Evolutionary conservation across 2,113 vertebrate genomes (phyloP).

Genomic region (Nematolebias whitei): DNA sequence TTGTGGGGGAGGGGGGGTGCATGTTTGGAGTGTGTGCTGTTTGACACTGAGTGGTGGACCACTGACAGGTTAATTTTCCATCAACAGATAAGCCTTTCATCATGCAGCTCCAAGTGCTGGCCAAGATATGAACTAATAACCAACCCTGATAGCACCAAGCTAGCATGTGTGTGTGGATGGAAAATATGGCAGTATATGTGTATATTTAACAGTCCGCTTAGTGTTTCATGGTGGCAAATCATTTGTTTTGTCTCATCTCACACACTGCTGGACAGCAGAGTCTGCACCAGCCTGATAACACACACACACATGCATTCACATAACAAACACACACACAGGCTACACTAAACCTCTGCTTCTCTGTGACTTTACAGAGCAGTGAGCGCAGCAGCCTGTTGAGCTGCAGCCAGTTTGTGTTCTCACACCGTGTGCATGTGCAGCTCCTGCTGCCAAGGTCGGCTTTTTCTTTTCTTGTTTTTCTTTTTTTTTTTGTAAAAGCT

Average conservation of each 20-base stretch:
- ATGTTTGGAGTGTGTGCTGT: conserved; percentile 34
- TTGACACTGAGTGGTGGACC: conserved; percentile 33
- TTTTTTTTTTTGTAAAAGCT: conserved; percentile 8
- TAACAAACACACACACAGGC: conserved; percentile 16
- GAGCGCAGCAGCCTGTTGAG: conserved; percentile 42
- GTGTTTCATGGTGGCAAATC: conserved; percentile 74
- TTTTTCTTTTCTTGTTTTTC: neutral
- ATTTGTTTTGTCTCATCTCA: conserved; percentile 67
- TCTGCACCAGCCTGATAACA: conserved; percentile 76
- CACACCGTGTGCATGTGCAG: conserved; percentile 14
- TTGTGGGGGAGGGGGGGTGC: too few species aligned
- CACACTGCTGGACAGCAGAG: conserved; percentile 59
- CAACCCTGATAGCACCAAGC: conserved; percentile 52
- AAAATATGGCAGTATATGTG: conserved; percentile 7
- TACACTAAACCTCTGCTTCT: conserved; percentile 12
- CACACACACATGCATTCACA: conserved; percentile 41
- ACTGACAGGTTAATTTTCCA: conserved; percentile 56
- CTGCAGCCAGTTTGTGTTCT: conserved; percentile 24
- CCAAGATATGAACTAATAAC: conserved; percentile 61
- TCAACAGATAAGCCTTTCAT: conserved; percentile 61
- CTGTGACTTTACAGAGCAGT: conserved; percentile 47
- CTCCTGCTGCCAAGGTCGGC: conserved; percentile 35
- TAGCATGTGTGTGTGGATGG: conserved; percentile 30
- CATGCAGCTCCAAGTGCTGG: conserved; percentile 54
- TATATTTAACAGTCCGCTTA: conserved; percentile 56